Percentiles rank a stretch among this genome's conserved stretches.
Conservation (phyloP, 2,113 vertebrate genomes). For the Neolamprologus sp. region DNA sequence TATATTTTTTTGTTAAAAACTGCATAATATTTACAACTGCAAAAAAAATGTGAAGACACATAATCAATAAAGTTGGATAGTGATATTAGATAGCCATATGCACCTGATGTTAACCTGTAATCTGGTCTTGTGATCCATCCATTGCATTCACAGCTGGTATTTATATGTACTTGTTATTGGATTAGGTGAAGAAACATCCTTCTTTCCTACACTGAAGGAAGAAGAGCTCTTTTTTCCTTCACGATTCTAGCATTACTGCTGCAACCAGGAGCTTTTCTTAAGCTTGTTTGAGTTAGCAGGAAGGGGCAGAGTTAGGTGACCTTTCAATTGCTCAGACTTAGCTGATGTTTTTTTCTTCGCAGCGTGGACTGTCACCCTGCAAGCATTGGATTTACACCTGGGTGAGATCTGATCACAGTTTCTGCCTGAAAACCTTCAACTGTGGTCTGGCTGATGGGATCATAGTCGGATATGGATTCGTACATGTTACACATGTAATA, state of each 20-base stretch:
- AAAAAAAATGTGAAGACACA: neutral
- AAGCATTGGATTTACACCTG: neutral
- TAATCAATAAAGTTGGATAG: neutral
- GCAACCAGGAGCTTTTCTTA: neutral
- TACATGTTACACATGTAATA: neutral
- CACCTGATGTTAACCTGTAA: neutral
- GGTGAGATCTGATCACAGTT: neutral
- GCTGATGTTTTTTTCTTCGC: neutral
- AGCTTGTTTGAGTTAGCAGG: neutral
- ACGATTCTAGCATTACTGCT: neutral
- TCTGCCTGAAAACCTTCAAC: neutral
- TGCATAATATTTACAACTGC: neutral
- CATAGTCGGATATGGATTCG: rapidly evolving
- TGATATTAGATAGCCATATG: neutral
- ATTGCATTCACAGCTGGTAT: neutral
- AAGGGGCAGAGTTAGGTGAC: neutral
- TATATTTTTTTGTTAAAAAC: neutral
- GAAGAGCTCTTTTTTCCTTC: neutral
- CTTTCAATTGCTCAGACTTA: neutral
- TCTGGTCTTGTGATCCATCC: neutral
- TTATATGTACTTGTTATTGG: neutral
- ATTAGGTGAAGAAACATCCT: neutral
- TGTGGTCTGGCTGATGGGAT: neutral
- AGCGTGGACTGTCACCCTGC: neutral
- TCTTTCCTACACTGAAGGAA: neutral